phyloP scores from a whole-genome alignment of 2,113 vertebrate genomes.

The Lagopus leucura region DNA sequence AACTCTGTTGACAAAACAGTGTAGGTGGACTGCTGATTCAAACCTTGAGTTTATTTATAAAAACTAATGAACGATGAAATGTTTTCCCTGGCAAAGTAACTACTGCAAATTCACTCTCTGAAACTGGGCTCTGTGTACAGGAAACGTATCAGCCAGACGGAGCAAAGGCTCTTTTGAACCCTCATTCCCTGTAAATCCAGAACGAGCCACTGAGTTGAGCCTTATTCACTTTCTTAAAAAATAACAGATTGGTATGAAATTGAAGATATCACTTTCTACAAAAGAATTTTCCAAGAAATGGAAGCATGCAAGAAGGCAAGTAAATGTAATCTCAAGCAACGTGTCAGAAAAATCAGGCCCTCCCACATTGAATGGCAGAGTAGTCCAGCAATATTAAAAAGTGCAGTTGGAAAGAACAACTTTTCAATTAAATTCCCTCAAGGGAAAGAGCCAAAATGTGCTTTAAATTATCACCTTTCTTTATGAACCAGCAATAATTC shows the following conservation, averaged over 20 bases:
- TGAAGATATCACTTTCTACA: background rate
- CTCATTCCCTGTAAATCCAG: background rate
- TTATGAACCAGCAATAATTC: background rate
- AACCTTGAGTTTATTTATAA: conserved; percentile 18
- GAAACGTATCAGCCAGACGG: background rate
- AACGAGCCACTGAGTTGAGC: background rate
- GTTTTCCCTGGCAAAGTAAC: background rate
- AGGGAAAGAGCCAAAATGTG: conserved; percentile 6
- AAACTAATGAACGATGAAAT: background rate
- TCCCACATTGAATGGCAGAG: background rate
- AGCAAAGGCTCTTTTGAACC: background rate
- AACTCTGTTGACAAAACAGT: background rate
- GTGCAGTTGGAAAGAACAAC: background rate
- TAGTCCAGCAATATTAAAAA: conserved; percentile 19
- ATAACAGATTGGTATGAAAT: background rate
- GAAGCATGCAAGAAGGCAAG: background rate
- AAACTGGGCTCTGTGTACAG: background rate
- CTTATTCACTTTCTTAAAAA: background rate
- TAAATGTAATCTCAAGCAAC: background rate
- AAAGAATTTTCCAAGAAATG: conserved; percentile 12
- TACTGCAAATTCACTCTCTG: background rate
- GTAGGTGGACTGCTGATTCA: conserved; percentile 1
- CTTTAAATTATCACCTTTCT: conserved; percentile 39
- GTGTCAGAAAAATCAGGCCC: conserved; percentile 2
- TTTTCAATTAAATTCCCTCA: conserved; percentile 9